Conservation (phyloP, 1,140 invertebrate genomes). For the Drosophila prosaltans region DNA sequence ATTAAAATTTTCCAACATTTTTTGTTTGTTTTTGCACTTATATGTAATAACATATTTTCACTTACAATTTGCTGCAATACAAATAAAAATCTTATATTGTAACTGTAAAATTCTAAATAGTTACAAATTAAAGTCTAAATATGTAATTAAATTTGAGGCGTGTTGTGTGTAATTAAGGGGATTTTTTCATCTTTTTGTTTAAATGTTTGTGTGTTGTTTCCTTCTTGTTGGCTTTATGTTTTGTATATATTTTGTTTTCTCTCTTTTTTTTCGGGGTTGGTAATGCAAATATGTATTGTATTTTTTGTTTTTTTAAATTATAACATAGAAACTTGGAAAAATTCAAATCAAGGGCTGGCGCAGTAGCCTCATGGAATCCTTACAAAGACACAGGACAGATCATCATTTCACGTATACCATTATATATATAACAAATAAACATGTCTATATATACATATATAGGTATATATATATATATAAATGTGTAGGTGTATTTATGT, state of each 20-base stretch:
- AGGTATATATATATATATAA: background rate
- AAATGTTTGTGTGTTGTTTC: conserved; percentile 34
- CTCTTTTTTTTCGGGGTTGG: conserved; percentile 37
- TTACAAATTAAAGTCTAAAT: conserved; percentile 79
- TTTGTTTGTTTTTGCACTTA: conserved; percentile 68
- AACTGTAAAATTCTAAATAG: conserved; percentile 79
- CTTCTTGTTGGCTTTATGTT: conserved; percentile 23
- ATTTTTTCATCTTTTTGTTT: conserved; percentile 30
- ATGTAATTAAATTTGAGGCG: conserved; percentile 77
- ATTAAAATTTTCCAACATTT: conserved; percentile 78
- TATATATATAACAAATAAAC: conserved; percentile 35
- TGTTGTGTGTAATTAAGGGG: conserved; percentile 52
- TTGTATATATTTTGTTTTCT: background rate
- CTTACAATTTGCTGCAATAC: conserved; percentile 78
- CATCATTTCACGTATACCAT: conserved; percentile 21
- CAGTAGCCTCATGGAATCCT: conserved; percentile 56
- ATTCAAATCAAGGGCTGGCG: conserved; percentile 75
- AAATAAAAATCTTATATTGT: conserved; percentile 81
- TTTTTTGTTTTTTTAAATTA: conserved; percentile 59
- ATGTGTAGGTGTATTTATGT: background rate
- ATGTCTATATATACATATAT: background rate
- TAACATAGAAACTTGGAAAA: conserved; percentile 78
- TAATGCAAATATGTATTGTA: conserved; percentile 76
- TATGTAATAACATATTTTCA: conserved; percentile 80
- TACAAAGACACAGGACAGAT: conserved; percentile 48